Evolutionary conservation across 2,888 invertebrate genomes (phyloP), one percentile per base, ranked within the genome.

Genomic region (Gasteruption jaculator): DNA sequence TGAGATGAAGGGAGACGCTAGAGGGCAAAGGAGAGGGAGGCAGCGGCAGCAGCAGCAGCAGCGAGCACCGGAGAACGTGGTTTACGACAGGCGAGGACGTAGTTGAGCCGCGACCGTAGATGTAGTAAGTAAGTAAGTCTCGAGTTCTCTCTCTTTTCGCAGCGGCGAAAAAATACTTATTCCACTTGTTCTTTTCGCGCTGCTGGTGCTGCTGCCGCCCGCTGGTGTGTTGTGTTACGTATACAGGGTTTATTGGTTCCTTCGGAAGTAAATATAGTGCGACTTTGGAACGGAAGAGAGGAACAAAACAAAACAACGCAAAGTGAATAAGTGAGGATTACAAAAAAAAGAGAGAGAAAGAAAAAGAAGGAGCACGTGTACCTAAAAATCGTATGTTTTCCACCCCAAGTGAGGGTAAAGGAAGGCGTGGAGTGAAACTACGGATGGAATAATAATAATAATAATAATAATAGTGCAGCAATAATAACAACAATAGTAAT

Each of bases 61-160:
- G 50, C 48, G 51, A 48, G 44, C 44, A 49, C 45, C 42, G 56
- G 54, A 56, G 57, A 57, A 60, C 59, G 61, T 53, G 59, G 55
- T 60, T 56, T 52, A 56, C 54, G 59, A 59, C 61, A 61, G 58
- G 60, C 61, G 60, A 58, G 54, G 57, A 55, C 57, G 58, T 59
- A 65, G 65, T 63, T 60, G 55, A 56, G 56, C 57, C 50, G 46
- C 56, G 55, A 53, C 47, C 55, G 55, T 51, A 48, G 54, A 51
- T 51, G 50, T 50, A 47, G 48, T 45, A 40, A 44, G 45, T n/a
- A n/a, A 46, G 14, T 43, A 26, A 12, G 25, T 26, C 21, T 22
- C 38, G 5, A 36, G 40, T 35, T 34, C 37, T 32, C 20, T 33
- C 29, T 15, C 38, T 24, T 15, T 16, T 33, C 22, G 35, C 19